Conservation (phyloP, 1,140 invertebrate genomes). For the Penaeus chinensis region DNA sequence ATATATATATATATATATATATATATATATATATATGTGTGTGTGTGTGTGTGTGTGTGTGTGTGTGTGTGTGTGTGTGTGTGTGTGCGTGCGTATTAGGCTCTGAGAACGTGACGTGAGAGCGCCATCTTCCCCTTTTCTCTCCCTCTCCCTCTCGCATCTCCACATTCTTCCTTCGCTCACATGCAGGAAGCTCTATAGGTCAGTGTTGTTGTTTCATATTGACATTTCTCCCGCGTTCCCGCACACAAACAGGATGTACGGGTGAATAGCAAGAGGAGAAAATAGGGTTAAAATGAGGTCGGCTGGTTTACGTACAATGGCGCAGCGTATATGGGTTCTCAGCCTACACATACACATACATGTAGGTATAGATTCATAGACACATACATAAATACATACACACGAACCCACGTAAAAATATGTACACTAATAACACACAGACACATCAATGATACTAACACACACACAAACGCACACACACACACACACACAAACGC, state of each 20-base stretch:
- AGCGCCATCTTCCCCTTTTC: background rate
- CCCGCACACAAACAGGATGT: too few species aligned
- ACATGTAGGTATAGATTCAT: background rate
- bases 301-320: too few species aligned
- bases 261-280: too few species aligned
- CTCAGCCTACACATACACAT: background rate
- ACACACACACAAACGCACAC: too few species aligned
- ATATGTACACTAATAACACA: background rate
- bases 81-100: background rate
- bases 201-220: too few species aligned
- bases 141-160: background rate
- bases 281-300: too few species aligned
- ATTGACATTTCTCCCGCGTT: too few species aligned
- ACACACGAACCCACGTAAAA: background rate
- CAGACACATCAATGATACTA: background rate
- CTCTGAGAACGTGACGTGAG: background rate
- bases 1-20: slow-evolving; percentile 23
- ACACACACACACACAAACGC: too few species aligned
- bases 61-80: slow-evolving; percentile 26
- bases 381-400: background rate
- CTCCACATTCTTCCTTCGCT: background rate
- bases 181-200: too few species aligned
- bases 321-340: too few species aligned
- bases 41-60: background rate
- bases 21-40: slow-evolving; percentile 8